These are phyloP conservation scores for Oreotrochilus melanogaster DNA, from an alignment of 2,113 vertebrate genomes.

Conservation along the genomic window DNA sequence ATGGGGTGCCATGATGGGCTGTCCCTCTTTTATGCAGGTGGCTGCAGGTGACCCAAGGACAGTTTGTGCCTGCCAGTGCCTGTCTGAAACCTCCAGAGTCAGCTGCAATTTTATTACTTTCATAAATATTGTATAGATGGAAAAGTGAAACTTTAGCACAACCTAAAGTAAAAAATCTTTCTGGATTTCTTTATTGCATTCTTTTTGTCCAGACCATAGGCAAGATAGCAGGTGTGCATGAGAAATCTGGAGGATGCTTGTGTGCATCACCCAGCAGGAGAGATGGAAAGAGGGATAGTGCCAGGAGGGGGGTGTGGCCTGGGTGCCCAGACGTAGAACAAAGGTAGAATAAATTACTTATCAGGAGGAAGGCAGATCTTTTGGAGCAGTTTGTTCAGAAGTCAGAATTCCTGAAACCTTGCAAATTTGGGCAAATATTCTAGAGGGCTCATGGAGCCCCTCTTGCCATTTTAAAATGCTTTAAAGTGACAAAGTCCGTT, in stretches of 20 bases:
- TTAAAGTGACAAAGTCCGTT: neutral
- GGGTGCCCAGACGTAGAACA: neutral
- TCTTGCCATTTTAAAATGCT: neutral
- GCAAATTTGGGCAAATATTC: neutral
- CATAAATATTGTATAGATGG: accelerated
- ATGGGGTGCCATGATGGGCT: neutral
- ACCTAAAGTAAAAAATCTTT: neutral
- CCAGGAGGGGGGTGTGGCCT: neutral
- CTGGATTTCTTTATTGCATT: neutral
- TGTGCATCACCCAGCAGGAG: neutral
- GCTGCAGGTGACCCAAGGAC: neutral
- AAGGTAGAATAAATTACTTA: neutral
- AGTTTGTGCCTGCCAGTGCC: neutral
- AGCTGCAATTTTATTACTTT: neutral
- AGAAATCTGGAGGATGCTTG: neutral
- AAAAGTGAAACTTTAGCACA: neutral
- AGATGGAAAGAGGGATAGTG: neutral
- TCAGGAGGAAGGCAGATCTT: neutral
- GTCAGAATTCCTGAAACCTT: neutral
- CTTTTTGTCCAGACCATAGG: neutral
- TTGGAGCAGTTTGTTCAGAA: neutral
- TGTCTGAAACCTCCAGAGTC: neutral
- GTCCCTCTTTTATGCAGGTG: neutral
- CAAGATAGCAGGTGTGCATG: accelerated
- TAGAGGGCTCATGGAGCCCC: neutral